A percentile compares a stretch with the other conserved stretches of the same genome.
These are phyloP conservation scores for Crocodylus rhombifer DNA, from an alignment of 2,797 vertebrate genomes.

Conservation along the genomic window DNA sequence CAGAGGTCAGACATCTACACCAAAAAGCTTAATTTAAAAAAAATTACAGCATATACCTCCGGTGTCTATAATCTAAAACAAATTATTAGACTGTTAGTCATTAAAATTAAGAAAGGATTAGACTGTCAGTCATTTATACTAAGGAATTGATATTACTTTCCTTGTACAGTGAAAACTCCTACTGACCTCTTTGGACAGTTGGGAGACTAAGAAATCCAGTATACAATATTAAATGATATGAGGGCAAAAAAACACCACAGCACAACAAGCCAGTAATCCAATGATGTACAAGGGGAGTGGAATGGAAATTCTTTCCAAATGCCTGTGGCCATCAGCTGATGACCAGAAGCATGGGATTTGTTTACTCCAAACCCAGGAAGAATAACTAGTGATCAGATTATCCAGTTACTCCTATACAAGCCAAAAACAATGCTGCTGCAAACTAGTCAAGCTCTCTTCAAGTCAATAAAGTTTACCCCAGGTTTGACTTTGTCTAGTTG, in stretches of 20 bases:
- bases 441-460: conserved; percentile 73
- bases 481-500: conserved; percentile 42
- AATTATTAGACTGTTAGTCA: background rate
- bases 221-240: background rate
- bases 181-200: background rate
- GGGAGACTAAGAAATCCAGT: background rate
- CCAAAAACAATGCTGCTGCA: conserved; percentile 44
- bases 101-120: conserved; percentile 7
- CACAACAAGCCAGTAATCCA: accelerated
- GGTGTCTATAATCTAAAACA: background rate
- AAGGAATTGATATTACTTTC: background rate
- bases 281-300: background rate
- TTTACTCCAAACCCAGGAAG: conserved; percentile 42
- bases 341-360: conserved; percentile 30
- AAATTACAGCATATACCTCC: background rate
- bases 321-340: conserved; percentile 26
- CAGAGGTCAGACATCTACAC: background rate
- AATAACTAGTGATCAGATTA: conserved; percentile 47
- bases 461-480: conserved; percentile 49
- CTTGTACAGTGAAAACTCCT: background rate
- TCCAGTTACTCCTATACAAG: conserved; percentile 41
- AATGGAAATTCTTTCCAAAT: conserved; percentile 36
- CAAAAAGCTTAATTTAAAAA: background rate
- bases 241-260: background rate
- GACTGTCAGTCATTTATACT: accelerated